Percentiles rank a stretch among this genome's conserved stretches.
Conservation (phyloP, 2,113 vertebrate genomes). For the Symphodus melops region DNA sequence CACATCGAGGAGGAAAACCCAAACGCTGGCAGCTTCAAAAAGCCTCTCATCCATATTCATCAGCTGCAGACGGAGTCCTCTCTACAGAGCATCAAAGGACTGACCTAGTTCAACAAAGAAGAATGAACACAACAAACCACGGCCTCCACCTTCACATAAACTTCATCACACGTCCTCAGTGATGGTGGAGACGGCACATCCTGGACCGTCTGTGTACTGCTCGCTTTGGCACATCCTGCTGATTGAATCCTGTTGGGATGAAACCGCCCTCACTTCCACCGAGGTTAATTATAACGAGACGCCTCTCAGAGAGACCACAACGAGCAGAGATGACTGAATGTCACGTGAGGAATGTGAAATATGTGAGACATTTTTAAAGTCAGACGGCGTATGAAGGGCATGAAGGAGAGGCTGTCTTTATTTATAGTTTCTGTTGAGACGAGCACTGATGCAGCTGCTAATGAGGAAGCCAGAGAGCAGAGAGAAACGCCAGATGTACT, state of each 20-base stretch:
- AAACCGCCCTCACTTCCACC: slow-evolving; percentile 48
- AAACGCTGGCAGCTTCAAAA: slow-evolving; percentile 45
- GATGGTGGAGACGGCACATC: not conserved
- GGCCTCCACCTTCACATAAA: not conserved
- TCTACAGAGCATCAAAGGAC: slow-evolving; percentile 32
- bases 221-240: too few relatives aligned
- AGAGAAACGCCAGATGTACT: slow-evolving; percentile 70
- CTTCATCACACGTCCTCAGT: not conserved
- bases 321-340: slow-evolving; percentile 15
- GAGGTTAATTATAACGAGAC: slow-evolving; percentile 54
- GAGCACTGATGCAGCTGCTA: slow-evolving; percentile 74
- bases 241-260: slow-evolving; percentile 76
- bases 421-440: slow-evolving; percentile 74
- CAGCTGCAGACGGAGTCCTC: slow-evolving; percentile 39
- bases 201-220: not conserved
- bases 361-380: not conserved
- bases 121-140: not conserved
- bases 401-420: slow-evolving; percentile 48
- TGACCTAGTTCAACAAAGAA: slow-evolving; percentile 38
- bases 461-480: slow-evolving; percentile 69
- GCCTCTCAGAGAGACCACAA: slow-evolving; percentile 6
- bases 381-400: slow-evolving; percentile 20
- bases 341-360: too few relatives aligned
- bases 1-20: not conserved
- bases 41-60: slow-evolving; percentile 68